These are phyloP conservation scores for Sternarchorhynchus goeldii DNA, from an alignment of 2,797 vertebrate species.

Conservation along the genomic window DNA sequence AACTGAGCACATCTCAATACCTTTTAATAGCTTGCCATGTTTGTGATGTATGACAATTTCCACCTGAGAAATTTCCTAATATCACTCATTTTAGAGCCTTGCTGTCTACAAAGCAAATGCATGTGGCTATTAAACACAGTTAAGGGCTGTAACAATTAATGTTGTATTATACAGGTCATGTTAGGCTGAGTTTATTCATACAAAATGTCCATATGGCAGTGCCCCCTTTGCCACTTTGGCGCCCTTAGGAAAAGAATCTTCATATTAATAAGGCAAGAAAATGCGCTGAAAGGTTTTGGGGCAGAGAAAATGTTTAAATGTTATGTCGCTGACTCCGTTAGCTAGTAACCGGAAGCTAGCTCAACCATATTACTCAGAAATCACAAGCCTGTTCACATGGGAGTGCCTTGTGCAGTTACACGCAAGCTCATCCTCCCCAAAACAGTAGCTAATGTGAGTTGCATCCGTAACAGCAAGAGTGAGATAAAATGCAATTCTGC, in stretches of 20 bases:
- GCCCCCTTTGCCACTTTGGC: not conserved
- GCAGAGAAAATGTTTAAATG: not conserved
- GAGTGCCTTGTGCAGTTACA: conserved; percentile 40
- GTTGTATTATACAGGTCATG: conserved; percentile 15
- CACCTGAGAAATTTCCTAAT: not conserved
- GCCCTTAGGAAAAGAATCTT: not conserved
- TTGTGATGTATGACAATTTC: not conserved
- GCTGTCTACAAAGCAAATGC: conserved; percentile 4
- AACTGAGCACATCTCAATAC: too few relatives aligned
- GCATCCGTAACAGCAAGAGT: not conserved
- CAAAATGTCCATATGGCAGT: not conserved
- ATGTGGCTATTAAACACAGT: not conserved
- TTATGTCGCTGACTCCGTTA: conserved; percentile 32
- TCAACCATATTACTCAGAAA: conserved; percentile 22
- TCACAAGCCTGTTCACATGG: conserved; percentile 42
- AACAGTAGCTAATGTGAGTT: not conserved
- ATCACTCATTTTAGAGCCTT: not conserved
- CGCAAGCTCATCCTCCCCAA: conserved; percentile 6
- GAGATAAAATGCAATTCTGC: conserved; percentile 5
- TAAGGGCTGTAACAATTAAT: not conserved
- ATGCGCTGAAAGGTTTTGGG: not conserved
- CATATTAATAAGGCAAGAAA: not conserved
- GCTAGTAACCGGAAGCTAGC: conserved; percentile 41
- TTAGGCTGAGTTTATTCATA: not conserved
- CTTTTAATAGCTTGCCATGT: too few relatives aligned